Evolutionary conservation across 1,140 invertebrate species (phyloP).

Genomic region (Saccostrea glomerata): DNA sequence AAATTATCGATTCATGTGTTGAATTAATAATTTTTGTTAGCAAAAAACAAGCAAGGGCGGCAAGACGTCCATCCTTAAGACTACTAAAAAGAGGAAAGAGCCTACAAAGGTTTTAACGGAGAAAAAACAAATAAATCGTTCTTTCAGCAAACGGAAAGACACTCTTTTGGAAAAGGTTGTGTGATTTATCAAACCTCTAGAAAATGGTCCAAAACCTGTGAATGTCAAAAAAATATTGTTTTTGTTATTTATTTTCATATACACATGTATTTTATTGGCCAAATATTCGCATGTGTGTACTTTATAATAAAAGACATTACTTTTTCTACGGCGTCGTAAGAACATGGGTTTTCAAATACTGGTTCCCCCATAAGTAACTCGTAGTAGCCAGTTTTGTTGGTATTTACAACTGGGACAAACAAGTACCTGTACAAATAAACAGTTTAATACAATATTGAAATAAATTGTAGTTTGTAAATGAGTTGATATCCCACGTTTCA

Average conservation of each 20-base stretch:
- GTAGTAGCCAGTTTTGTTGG: neutral
- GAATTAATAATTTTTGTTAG: too few species aligned
- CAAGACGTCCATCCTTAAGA: too few species aligned
- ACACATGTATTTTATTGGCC: neutral
- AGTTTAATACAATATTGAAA: neutral
- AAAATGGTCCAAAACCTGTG: conserved; percentile 6
- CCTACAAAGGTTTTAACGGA: too few species aligned
- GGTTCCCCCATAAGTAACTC: neutral
- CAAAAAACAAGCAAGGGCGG: too few species aligned
- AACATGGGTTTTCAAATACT: neutral
- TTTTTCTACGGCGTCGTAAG: neutral
- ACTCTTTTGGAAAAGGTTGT: too few species aligned
- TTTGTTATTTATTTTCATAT: too few species aligned
- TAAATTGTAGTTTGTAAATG: neutral
- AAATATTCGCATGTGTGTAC: neutral
- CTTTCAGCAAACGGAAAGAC: too few species aligned
- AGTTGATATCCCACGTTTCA: neutral
- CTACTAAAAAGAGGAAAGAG: too few species aligned
- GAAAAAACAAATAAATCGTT: too few species aligned
- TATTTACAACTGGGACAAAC: neutral
- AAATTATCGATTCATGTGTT: too few species aligned
- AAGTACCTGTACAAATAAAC: neutral
- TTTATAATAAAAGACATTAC: neutral
- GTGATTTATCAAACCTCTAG: too few species aligned
- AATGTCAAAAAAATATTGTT: neutral